Evolutionary conservation across 2,113 vertebrate genomes (phyloP).

Genomic region (Vulpes ferrilata): DNA sequence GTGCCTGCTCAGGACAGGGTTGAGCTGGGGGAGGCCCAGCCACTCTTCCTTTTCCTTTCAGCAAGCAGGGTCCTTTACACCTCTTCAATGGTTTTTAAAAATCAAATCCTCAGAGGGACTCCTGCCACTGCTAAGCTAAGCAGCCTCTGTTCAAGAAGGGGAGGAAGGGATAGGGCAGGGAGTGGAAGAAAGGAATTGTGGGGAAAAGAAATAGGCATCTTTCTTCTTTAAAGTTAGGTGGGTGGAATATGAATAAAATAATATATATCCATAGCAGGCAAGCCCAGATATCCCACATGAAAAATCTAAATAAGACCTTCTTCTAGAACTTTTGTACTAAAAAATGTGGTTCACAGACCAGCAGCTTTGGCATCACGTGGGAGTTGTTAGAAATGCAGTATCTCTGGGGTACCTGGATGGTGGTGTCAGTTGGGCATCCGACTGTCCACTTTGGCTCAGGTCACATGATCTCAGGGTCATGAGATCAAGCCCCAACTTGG

Average conservation of each 20-base stretch:
- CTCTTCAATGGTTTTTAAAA: constrained; percentile 83
- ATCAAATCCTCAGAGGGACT: constrained; percentile 80
- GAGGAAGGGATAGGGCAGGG: constrained; percentile 73
- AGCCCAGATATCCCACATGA: constrained; percentile 72
- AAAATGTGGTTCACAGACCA: constrained; percentile 27
- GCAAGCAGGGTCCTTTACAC: constrained; percentile 76
- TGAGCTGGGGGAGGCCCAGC: constrained; percentile 76
- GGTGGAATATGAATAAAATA: constrained; percentile 75
- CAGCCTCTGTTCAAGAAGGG: constrained; percentile 77
- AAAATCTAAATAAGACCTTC: constrained; percentile 64
- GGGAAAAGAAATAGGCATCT: constrained; percentile 81
- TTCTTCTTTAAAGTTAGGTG: constrained; percentile 80
- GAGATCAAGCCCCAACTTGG: neutral
- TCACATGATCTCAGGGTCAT: neutral
- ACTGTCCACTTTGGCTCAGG: neutral
- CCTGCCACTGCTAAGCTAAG: constrained; percentile 80
- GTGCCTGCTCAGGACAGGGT: constrained; percentile 78
- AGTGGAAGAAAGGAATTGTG: constrained; percentile 78
- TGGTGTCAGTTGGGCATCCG: neutral
- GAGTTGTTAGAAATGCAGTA: constrained; percentile 1
- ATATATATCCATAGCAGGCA: constrained; percentile 70
- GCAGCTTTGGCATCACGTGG: neutral
- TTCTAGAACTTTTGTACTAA: constrained; percentile 20
- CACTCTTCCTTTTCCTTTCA: constrained; percentile 80
- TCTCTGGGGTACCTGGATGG: neutral